These are phyloP conservation scores for Lasioglossum lativentre DNA, from an alignment of 2,888 invertebrate species.

Conservation along the genomic window DNA sequence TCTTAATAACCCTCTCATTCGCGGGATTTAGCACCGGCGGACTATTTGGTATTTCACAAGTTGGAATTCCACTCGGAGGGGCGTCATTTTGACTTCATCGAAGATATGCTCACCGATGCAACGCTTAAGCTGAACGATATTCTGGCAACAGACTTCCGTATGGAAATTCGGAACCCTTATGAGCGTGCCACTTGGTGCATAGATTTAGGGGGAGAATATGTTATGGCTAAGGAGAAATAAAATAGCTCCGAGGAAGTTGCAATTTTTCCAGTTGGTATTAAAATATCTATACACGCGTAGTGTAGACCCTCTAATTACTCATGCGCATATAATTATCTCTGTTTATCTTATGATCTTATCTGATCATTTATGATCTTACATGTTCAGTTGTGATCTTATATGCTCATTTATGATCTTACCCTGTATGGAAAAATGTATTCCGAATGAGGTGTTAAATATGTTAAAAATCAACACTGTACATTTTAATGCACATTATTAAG, in stretches of 20 bases:
- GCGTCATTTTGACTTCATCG: constrained; percentile 2
- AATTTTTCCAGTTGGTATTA: not conserved
- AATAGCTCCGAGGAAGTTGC: not conserved
- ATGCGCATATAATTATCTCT: not conserved
- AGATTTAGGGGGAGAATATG: not conserved
- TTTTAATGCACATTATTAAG: no score
- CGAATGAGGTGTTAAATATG: no score
- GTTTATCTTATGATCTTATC: not conserved
- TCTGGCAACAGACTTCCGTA: constrained; percentile 3
- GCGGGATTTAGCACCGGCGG: not conserved
- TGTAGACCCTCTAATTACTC: not conserved
- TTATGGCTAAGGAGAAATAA: not conserved
- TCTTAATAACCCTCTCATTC: not conserved
- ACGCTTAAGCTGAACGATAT: constrained; percentile 7
- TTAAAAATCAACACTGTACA: no score
- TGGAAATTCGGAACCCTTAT: constrained; percentile 5
- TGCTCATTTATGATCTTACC: not conserved
- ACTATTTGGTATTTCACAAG: constrained; percentile 9
- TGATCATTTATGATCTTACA: not conserved
- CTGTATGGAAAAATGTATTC: not conserved
- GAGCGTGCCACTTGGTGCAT: constrained; percentile 9
- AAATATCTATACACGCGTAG: not conserved
- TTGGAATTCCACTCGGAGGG: not conserved
- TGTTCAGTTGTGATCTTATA: not conserved
- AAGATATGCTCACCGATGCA: constrained; percentile 5